Base-by-base conservation (phyloP, 2,888 invertebrate species). In the Andrena trimmerana region DNA sequence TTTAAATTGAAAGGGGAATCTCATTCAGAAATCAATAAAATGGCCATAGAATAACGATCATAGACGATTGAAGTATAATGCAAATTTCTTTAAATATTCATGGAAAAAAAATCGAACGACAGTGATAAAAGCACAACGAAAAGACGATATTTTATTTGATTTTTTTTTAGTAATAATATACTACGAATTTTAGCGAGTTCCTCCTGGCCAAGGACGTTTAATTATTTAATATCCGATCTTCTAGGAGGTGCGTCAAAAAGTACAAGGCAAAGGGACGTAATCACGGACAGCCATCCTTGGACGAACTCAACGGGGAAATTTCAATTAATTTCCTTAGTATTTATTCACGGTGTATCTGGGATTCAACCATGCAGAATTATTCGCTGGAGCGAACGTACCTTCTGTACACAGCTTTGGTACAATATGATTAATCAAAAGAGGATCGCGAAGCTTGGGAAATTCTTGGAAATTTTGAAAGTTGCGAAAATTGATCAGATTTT, bases 191-290 rank as follows among this genome's bases (percentile, higher is more conserved):
- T 52, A 52, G 33, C n/a, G 33, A 48, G 42, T 8, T 2, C 3
- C 20, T 73, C 57, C n/a, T 50, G 48, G 63, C 54, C 24, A 33
- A 2, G 13, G 24, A 42, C 10, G 36, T 48, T n/a, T 57, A 52
- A 66, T 60, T 59, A 70, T 70, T 79, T 76, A 70, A 52, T 65
- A n/a, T 66, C 27, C 16, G 20, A 36, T 13, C 20, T 57, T 57
- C 27, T 24, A 7, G 20, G 29, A 36, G 31, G 48, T 7, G 33
- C 27, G 54, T 48, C 3, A 33, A 54, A 31, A 62, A 36, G 57
- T 69, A 63, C 78, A 76, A 79, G 65, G 69, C 13, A 52, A 59
- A 24, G 33, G n/a, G 60, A 59, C 16, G 75, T 33, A 68, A 63
- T 68, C 69, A 75, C 20, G 0, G 33, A 59, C 36, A 68, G n/a